Percentiles rank a stretch among this genome's conserved stretches.
Evolutionary conservation across 35 echinoderm and acorn worm genomes (phyloP).

Genomic region (Lytechinus variegatus): DNA sequence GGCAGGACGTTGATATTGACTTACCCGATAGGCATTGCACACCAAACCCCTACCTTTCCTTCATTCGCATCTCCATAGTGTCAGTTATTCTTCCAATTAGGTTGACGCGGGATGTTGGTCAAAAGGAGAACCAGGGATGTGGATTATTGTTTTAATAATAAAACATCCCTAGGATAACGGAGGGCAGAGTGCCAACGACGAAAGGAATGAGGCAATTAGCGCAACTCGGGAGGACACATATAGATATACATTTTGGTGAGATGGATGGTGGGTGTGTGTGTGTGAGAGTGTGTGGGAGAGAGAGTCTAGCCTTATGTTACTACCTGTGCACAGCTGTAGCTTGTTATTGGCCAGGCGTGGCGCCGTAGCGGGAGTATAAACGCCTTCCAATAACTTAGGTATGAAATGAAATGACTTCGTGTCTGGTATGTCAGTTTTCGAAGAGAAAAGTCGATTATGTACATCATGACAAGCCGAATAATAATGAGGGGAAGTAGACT

Average conservation of each 20-base stretch:
- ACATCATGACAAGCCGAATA: background rate
- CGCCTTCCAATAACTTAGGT: background rate
- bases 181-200: background rate
- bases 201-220: background rate
- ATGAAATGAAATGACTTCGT: background rate
- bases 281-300: background rate
- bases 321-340: background rate
- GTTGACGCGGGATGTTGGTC: background rate
- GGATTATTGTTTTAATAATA: background rate
- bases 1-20: too few species aligned
- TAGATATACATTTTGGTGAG: background rate
- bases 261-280: background rate
- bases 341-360: background rate
- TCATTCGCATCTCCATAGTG: background rate
- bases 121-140: background rate
- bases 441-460: background rate
- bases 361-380: background rate
- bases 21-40: too few species aligned
- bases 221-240: background rate
- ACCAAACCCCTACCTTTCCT: too few species aligned
- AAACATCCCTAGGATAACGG: background rate
- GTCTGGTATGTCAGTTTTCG: background rate
- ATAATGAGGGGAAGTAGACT: background rate
- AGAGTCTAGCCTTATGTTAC: background rate
- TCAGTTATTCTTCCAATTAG: background rate